A percentile compares a stretch with the other conserved stretches of the same genome.
Evolutionary conservation across 2,113 vertebrate species (phyloP).

Genomic region (Turnix velox): DNA sequence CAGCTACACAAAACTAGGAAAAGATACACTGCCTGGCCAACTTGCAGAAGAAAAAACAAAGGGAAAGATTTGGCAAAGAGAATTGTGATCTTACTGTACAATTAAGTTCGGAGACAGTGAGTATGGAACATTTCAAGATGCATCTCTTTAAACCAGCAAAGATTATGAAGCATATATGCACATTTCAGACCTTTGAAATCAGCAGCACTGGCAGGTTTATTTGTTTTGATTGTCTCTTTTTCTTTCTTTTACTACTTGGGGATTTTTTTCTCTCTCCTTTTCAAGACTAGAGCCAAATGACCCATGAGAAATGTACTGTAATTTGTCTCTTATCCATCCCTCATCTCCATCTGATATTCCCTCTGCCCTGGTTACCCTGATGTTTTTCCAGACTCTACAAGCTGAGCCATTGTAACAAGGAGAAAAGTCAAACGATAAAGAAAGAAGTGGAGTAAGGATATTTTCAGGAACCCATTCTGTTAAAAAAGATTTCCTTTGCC

Average conservation of each 20-base stretch:
- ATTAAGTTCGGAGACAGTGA: slow-evolving; percentile 36
- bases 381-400: slow-evolving; percentile 63
- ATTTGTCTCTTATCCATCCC: slow-evolving; percentile 57
- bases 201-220: slow-evolving; percentile 60
- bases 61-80: slow-evolving; percentile 27
- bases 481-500: neutral
- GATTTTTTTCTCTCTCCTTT: neutral
- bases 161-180: neutral
- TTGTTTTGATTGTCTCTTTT: slow-evolving; percentile 52
- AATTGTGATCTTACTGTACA: slow-evolving; percentile 28
- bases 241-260: slow-evolving; percentile 44
- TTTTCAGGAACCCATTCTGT: neutral
- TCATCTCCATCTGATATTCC: slow-evolving; percentile 67
- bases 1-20: neutral
- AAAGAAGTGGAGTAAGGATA: neutral
- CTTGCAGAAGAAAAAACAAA: slow-evolving; percentile 4
- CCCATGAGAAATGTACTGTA: slow-evolving; percentile 62
- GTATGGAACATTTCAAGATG: neutral
- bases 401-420: slow-evolving; percentile 31
- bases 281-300: slow-evolving; percentile 61
- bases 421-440: slow-evolving; percentile 56
- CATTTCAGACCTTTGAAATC: slow-evolving; percentile 44
- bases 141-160: slow-evolving; percentile 1
- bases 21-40: neutral
- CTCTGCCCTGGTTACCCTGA: slow-evolving; percentile 67